Evolutionary conservation across 2,888 invertebrate species (phyloP).

Genomic region (Drosophila lacicola): DNA sequence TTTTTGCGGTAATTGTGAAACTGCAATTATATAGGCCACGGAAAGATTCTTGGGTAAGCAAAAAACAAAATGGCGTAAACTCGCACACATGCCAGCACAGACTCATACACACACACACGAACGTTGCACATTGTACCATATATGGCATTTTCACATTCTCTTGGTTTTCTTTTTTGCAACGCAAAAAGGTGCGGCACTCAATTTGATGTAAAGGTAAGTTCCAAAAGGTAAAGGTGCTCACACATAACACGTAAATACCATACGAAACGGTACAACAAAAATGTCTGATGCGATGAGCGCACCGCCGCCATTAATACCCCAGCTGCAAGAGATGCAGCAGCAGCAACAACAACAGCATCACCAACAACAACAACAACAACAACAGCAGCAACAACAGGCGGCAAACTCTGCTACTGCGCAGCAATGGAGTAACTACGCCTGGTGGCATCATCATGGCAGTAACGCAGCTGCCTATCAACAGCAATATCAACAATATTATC

Average conservation of each 20-base stretch:
- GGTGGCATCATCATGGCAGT: slow-evolving; percentile 69
- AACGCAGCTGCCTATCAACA: slow-evolving; percentile 74
- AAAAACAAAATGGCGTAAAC: slow-evolving; percentile 52
- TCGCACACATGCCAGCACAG: slow-evolving; percentile 9
- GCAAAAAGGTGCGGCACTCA: slow-evolving; percentile 20
- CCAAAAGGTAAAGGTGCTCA: slow-evolving; percentile 46
- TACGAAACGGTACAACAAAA: slow-evolving; percentile 9
- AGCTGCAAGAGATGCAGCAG: slow-evolving; percentile 83
- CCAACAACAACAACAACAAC: slow-evolving; percentile 77
- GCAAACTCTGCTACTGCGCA: slow-evolving; percentile 55
- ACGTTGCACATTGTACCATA: slow-evolving; percentile 13
- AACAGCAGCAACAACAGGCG: slow-evolving; percentile 72
- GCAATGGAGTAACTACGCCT: slow-evolving; percentile 71
- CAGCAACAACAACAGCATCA: slow-evolving; percentile 69
- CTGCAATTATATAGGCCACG: slow-evolving; percentile 42
- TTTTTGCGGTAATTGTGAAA: background rate
- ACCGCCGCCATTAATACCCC: slow-evolving; percentile 78
- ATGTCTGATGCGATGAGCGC: slow-evolving; percentile 82
- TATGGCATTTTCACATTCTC: slow-evolving; percentile 23
- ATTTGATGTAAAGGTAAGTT: slow-evolving; percentile 52
- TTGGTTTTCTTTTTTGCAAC: slow-evolving; percentile 15
- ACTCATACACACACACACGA: background rate
- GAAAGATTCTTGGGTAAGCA: slow-evolving; percentile 47
- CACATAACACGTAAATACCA: slow-evolving; percentile 24
- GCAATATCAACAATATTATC: slow-evolving; percentile 83